Evolutionary conservation across 2,113 vertebrate genomes (phyloP).

Genomic region (Aphyosemion australe): DNA sequence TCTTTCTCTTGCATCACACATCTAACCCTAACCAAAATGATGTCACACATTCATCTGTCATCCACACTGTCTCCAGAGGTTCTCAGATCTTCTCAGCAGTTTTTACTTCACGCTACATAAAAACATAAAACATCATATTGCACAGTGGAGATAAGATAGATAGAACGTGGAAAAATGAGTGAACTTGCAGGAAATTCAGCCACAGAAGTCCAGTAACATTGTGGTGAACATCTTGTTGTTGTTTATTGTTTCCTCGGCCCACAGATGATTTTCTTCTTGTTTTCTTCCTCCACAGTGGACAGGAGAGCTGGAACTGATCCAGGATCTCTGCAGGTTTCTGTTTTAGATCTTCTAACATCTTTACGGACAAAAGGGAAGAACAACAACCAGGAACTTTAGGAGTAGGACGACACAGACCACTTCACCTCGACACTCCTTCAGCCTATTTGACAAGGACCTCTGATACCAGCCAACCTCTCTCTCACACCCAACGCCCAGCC

Average conservation of each 20-base stretch:
- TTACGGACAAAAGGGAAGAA: no score
- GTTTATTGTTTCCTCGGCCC: no score
- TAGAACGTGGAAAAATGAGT: no score
- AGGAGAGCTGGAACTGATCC: constrained; percentile 84
- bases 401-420: constrained; percentile 9
- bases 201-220: no score
- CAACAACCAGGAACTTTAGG: constrained; percentile 15
- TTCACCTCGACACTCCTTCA: constrained; percentile 9
- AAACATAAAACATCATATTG: no score
- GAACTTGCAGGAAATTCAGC: no score
- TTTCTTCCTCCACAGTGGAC: constrained; percentile 67
- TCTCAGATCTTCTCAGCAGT: no score
- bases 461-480: constrained; percentile 37
- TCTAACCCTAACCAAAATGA: no score
- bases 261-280: constrained; percentile 2
- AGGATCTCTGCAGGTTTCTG: constrained; percentile 24
- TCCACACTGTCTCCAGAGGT: no score
- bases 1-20: not conserved
- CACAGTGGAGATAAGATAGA: no score
- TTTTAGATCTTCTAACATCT: constrained; percentile 5
- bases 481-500: constrained; percentile 4
- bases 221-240: no score
- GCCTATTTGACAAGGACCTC: constrained; percentile 41
- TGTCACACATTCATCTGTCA: not conserved
- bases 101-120: no score